Base-by-base conservation (phyloP, 2,797 vertebrate genomes). In the Sebastolobus alascanus region DNA sequence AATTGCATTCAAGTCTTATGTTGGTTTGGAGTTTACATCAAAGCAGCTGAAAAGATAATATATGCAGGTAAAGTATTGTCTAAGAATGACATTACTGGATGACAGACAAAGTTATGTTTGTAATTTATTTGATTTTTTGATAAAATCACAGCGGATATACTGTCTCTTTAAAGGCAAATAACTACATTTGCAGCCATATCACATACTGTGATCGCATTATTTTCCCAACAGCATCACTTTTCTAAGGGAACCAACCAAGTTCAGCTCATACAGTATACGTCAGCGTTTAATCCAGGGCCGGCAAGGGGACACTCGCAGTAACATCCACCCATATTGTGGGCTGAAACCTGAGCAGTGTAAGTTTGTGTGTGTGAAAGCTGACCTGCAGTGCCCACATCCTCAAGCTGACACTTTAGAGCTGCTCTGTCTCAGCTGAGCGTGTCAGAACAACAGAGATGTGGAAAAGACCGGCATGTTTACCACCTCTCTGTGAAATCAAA, bases 401-500 rank as follows among this genome's bases (percentile, higher is more conserved):
- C 86, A 83, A 91, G 88, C 92, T 88, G 93, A 94, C 93, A 94
- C 89, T 93, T 92, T 91, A 91, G 90, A 93, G 92, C 90, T 84
- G 78, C 85, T 90, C 80, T 87, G 87, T 93, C 92, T 93, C 92
- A 95, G 90, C 92, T 88, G 89, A 93, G 92, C 93, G 85, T 93
- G 93, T 94, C 92, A 84, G 92, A 93, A 94, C 91, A 91, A 91
- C 94, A 90, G 85, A 89, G 86, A 93, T 81, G 93, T 92, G 93
- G 88, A 94, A 94, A 93, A 94, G 93, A 89, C 92, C 94, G 90
- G 92, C 93, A 93, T 95, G 94, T 95, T 94, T 94, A 94, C 93
- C 92, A 90, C 92, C 90, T 90, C 90, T 87, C 87, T 90, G 92
- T 94, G 94, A 95, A 96, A 95, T 95, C 94, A 94, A 96, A 96